Percentiles rank a stretch among this genome's conserved stretches.
phyloP scores from a whole-genome alignment of 1,140 invertebrate species.

The Druon quercuslanigerum region DNA sequence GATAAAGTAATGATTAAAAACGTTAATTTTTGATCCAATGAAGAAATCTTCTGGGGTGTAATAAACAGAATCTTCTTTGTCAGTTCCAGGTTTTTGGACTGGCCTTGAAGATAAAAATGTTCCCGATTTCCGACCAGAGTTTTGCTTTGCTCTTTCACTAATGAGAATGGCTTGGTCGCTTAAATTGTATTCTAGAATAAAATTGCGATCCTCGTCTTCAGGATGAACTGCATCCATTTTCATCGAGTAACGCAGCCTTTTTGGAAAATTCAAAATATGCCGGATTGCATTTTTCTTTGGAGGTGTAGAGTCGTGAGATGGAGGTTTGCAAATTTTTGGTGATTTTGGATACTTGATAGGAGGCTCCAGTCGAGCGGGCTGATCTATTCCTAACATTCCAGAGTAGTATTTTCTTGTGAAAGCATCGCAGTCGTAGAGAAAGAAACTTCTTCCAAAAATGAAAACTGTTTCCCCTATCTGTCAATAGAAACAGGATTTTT shows the following conservation, averaged over 20 bases:
- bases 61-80: constrained; percentile 62
- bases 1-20: constrained; percentile 81
- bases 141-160: constrained; percentile 78
- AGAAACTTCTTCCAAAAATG: constrained; percentile 82
- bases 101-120: constrained; percentile 82
- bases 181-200: constrained; percentile 82
- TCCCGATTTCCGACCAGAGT: constrained; percentile 83
- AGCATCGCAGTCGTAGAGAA: constrained; percentile 87
- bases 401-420: constrained; percentile 87
- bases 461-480: constrained; percentile 82
- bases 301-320: constrained; percentile 82
- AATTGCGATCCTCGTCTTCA: constrained; percentile 80
- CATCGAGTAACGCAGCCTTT: constrained; percentile 81
- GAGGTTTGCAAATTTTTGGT: constrained; percentile 70
- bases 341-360: constrained; percentile 32
- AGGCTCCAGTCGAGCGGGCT: constrained; percentile 52
- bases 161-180: constrained; percentile 80
- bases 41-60: constrained; percentile 82
- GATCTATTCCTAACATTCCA: constrained; percentile 72
- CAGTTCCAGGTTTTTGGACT: constrained; percentile 80
- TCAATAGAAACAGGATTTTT: constrained; percentile 2
- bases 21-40: constrained; percentile 79
- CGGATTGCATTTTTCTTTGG: constrained; percentile 82
- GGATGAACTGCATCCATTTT: constrained; percentile 81
- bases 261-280: constrained; percentile 79